A percentile compares a stretch with the other conserved stretches of the same genome.
phyloP scores from a whole-genome alignment of 2,113 vertebrate genomes.

The Geococcyx californianus region DNA sequence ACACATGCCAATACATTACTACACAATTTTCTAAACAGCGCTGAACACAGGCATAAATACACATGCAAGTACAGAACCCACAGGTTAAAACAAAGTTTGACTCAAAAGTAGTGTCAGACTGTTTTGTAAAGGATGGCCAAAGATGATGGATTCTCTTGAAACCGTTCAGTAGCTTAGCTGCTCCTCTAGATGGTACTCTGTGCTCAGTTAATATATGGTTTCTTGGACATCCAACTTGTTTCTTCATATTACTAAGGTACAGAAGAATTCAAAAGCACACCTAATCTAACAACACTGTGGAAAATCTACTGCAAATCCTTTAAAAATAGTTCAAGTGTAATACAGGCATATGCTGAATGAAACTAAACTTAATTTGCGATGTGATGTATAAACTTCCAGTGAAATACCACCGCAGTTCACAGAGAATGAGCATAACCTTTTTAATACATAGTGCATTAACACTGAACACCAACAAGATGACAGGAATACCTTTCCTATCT shows the following conservation, averaged over 20 bases:
- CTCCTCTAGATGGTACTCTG: slow-evolving; percentile 56
- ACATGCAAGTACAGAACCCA: not conserved
- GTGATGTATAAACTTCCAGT: not conserved
- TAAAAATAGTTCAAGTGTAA: not conserved
- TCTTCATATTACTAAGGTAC: not conserved
- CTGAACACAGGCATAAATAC: not conserved
- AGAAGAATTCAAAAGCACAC: not conserved
- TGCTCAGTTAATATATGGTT: not conserved
- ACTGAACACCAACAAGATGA: not conserved
- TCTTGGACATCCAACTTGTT: not conserved
- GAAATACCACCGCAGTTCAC: not conserved
- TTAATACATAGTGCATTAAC: not conserved
- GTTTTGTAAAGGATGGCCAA: not conserved
- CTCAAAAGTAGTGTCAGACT: not conserved
- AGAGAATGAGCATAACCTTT: not conserved
- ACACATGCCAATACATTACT: not conserved
- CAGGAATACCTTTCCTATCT: not conserved
- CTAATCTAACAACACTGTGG: not conserved
- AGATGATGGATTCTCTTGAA: not conserved
- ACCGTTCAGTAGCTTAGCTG: not conserved
- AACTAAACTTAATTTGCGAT: not conserved
- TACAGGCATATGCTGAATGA: not conserved
- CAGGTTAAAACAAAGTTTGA: not conserved
- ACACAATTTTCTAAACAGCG: not conserved
- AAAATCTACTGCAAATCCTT: not conserved